Evolutionary conservation across 1,140 invertebrate species (phyloP), one percentile per base, ranked within the genome.

Genomic region (Belonocnema kinseyi): DNA sequence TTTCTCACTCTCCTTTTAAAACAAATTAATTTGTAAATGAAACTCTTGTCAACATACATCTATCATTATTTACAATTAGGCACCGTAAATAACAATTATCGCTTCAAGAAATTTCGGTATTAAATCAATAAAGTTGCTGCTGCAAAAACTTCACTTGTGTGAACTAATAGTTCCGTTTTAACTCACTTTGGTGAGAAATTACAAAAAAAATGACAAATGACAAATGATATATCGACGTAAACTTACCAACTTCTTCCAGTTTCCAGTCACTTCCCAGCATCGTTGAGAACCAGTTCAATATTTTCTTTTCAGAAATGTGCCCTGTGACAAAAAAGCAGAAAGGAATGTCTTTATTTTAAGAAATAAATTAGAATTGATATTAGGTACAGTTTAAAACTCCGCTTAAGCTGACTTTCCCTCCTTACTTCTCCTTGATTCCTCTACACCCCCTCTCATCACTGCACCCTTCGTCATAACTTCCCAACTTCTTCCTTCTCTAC

Each of bases 171-270:
- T 58, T 21, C 56, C 21, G 19, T 58, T 58, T 58, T 13, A 58
- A 58, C 56, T 58, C 56, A 58, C 19, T 58, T 58, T 11, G 4
- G 26, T 58, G 13, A 26, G 21, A 26, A 26, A 26, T 26, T 1
- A 26, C 21, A 26, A 26, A 26, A 26, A 26, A 26, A 26, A 26
- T 2, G 21, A 26, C 21, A 26, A 26, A 26, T 26, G 21, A 26
- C 21, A 26, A 26, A 58, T 58, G 56, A 58, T 21, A 33, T 11
- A 58, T 33, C 12, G 21, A 58, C 19, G 13, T 21, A 11, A 58
- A 58, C 56, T 58, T 58, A 58, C 56, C 56, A 58, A 58, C 56
- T 58, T 58, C 21, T 58, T 58, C 56, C 8, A 58, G 56, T 58
- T 58, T 58, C 56, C 56, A 26, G 56, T 58, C 56, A 58, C 56